Conservation (phyloP, 2,113 vertebrate genomes). For the Tiliqua scincoides region DNA sequence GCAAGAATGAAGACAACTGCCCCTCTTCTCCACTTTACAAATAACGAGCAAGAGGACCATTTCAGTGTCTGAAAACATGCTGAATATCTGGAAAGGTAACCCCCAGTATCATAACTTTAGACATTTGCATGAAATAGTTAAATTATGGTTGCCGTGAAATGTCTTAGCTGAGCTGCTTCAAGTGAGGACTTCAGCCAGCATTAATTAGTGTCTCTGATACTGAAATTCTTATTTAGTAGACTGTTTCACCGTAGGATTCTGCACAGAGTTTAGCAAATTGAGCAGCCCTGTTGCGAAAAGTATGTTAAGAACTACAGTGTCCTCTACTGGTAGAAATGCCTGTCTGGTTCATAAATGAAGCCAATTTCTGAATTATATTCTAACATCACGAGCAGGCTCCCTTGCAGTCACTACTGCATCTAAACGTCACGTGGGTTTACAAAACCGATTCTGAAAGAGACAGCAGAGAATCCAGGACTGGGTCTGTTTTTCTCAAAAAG, state of each 20-base stretch:
- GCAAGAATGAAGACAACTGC: neutral
- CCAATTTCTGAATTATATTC: neutral
- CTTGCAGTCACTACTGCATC: neutral
- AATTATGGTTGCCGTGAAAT: conserved; percentile 33
- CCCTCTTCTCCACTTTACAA: too few species aligned
- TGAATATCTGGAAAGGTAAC: conserved; percentile 2
- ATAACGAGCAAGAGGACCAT: too few species aligned
- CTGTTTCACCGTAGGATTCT: neutral
- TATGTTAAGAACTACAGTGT: conserved; percentile 52
- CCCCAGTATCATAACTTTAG: conserved; percentile 24
- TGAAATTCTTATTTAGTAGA: conserved; percentile 41
- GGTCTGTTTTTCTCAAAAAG: neutral
- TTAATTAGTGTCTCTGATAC: conserved; percentile 54
- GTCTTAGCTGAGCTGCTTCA: conserved; percentile 39
- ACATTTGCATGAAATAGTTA: neutral
- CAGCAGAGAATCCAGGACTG: neutral
- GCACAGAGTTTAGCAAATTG: neutral
- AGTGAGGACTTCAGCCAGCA: conserved; percentile 47
- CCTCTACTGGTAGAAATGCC: conserved; percentile 52
- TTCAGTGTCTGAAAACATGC: neutral
- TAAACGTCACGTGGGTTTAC: neutral
- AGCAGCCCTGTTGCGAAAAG: neutral
- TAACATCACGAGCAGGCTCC: neutral
- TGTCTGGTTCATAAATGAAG: neutral
- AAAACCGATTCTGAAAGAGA: neutral